Base-by-base conservation (phyloP, 2,797 vertebrate species). In the Falco peregrinus region DNA sequence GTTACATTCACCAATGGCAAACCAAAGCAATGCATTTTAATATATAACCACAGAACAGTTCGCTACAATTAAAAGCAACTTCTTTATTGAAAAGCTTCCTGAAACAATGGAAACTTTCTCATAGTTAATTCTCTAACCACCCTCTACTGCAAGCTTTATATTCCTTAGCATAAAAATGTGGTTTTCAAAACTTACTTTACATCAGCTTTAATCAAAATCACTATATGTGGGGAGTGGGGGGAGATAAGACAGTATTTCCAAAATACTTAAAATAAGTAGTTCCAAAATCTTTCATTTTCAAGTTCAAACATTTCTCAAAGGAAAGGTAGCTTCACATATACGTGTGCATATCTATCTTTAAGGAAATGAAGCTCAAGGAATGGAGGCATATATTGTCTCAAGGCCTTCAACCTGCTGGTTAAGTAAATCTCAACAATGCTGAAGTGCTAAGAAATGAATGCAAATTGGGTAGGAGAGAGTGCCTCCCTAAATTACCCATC, bases 401-500 rank as follows among this genome's bases (percentile, higher is more conserved):
- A 68, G 15, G 54, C 24, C 43, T 69, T 92, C 31, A 63, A 50
- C 9, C 11, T 51, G 8, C 35, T 39, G 22, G 29, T 67, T 67
- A 73, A 56, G 35, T 26, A 45, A 73, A 79, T 31, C 28, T 56
- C 60, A 45, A n/a, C 74, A 37, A 63, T 26, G 68, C 1, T 28
- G 18, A 56, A 45, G 16, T 18, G 50, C 10, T 14, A 50, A 2
- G 14, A 63, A 56, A 35, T 45, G 39, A 84, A 56, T 31, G 54
- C 5, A 31, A 73, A 48, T 3, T 10, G 3, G 7, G 11, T 54
- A 68, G 33, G 29, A 79, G 43, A 26, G 16, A 50, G 13, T 11
- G 24, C 6, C 8, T 10, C 19, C 4, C 12, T 5, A 54, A 50
- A 48, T 12, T 6, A 54, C 26, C 14, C 1, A 0, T n/a, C 22